A percentile compares a stretch with the other conserved stretches of the same genome.
Conservation (phyloP, 2,888 invertebrate genomes). For the Tenthredo livida region DNA sequence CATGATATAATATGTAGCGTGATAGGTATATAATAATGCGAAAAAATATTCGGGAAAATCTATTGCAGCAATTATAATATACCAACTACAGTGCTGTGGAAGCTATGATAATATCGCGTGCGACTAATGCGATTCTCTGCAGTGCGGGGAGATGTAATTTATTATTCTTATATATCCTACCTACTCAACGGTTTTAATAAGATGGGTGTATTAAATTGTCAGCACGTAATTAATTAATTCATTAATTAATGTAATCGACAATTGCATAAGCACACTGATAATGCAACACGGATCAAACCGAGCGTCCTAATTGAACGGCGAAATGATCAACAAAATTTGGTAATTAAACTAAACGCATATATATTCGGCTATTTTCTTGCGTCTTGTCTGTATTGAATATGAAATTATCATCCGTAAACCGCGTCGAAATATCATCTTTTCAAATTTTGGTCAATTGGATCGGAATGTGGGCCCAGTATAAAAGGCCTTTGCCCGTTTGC, state of each 20-base stretch:
- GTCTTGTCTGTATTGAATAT: background rate
- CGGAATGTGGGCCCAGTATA: conserved; percentile 66
- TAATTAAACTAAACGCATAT: background rate
- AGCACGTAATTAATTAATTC: too few relatives aligned
- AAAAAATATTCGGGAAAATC: background rate
- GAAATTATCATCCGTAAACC: background rate
- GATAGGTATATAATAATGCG: background rate
- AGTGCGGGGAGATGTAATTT: background rate
- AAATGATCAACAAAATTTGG: background rate
- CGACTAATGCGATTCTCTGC: conserved; percentile 24
- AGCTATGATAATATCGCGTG: conserved; percentile 15
- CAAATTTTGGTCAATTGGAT: conserved; percentile 68
- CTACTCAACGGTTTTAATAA: background rate
- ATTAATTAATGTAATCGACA: too few relatives aligned
- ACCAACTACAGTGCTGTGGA: background rate
- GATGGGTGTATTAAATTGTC: conserved; percentile 6
- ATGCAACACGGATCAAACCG: too few relatives aligned
- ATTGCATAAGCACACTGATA: too few relatives aligned
- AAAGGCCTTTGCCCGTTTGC: conserved; percentile 30
- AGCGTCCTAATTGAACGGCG: too few relatives aligned
- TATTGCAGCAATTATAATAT: background rate
- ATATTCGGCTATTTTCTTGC: background rate
- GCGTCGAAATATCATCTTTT: background rate
- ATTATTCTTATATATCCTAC: background rate
- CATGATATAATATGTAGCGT: background rate